Evolutionary conservation across 2,888 invertebrate species (phyloP).

Genomic region (Drosophila eohydei): DNA sequence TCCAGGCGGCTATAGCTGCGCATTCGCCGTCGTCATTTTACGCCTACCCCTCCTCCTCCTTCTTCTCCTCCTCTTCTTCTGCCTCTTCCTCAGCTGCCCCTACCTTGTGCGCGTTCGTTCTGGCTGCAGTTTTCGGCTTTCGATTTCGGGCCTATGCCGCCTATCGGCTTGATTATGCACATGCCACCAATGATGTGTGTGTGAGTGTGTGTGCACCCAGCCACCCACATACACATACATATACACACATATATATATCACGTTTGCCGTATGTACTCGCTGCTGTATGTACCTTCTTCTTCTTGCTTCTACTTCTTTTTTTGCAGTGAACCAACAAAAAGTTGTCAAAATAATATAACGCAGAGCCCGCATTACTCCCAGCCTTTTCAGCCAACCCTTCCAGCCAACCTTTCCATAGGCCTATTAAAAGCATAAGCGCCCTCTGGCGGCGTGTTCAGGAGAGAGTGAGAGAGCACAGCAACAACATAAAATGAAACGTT

Average conservation of each 20-base stretch:
- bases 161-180: slow-evolving; percentile 77
- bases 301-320: slow-evolving; percentile 27
- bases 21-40: slow-evolving; percentile 37
- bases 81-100: background rate
- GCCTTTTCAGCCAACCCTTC: background rate
- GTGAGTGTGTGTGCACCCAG: slow-evolving; percentile 41
- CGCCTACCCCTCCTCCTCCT: background rate
- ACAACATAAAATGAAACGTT: slow-evolving; percentile 2
- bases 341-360: slow-evolving; percentile 61
- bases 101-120: slow-evolving; percentile 7
- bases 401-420: slow-evolving; percentile 27
- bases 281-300: slow-evolving; percentile 18
- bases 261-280: slow-evolving; percentile 24
- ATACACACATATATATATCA: background rate
- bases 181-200: slow-evolving; percentile 79
- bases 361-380: slow-evolving; percentile 51
- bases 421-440: slow-evolving; percentile 46
- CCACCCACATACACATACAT: slow-evolving; percentile 5
- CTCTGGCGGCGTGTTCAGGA: slow-evolving; percentile 6
- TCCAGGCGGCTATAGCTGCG: slow-evolving; percentile 52
- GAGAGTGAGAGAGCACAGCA: background rate
- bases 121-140: slow-evolving; percentile 62
- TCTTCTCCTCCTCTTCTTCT: background rate
- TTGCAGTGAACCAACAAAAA: slow-evolving; percentile 48
- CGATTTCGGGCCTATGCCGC: slow-evolving; percentile 61